Evolutionary conservation across 2,888 invertebrate genomes (phyloP), one percentile per base, ranked within the genome.

Genomic region (Trichogramma dendrolimi): DNA sequence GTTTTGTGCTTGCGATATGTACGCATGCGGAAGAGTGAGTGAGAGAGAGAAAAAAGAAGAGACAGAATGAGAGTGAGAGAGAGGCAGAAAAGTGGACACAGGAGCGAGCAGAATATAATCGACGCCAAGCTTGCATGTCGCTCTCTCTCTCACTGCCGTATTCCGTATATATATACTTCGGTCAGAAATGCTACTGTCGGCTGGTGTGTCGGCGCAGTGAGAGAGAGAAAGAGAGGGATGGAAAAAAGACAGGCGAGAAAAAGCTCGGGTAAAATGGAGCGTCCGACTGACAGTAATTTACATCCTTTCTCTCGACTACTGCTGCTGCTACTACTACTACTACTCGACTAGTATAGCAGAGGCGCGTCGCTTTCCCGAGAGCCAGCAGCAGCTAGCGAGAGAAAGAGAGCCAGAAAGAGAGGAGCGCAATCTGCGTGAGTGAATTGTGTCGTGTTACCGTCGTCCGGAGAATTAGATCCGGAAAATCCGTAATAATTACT

Each of bases 401-500:
- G 27, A 27, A 27, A 27, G 27, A 27, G 27, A 27, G 27, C 27
- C 27, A 27, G 27, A 27, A 27, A 27, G 27, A 27, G 27, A 27
- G 61, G 48, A 59, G 75, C 74, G 75, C 76, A 78, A 76, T 78
- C 75, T 77, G 76, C 77, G 77, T 77, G 76, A 78, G 76, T 77
- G 77, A 76, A 77, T 77, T 75, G 76, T 77, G 76, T 76, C 75
- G 75, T 73, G 76, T 78, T 77, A 75, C 75, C 75, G 77, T 74
- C 75, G 76, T 73, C 72, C 74, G 73, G 75, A 77, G 77, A 77
- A 78, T 77, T 77, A 77, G 76, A 78, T 76, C 75, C 75, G 75
- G 74, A 76, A 77, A 78, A 78, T 78, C 78, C 77, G 75, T 76
- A 78, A 77, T 78, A 78, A 78, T 78, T 77, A 74, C 77, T 76